Evolutionary conservation across 2,888 invertebrate genomes (phyloP), one percentile per base, ranked within the genome.

Genomic region (Monoplex corrugatus): DNA sequence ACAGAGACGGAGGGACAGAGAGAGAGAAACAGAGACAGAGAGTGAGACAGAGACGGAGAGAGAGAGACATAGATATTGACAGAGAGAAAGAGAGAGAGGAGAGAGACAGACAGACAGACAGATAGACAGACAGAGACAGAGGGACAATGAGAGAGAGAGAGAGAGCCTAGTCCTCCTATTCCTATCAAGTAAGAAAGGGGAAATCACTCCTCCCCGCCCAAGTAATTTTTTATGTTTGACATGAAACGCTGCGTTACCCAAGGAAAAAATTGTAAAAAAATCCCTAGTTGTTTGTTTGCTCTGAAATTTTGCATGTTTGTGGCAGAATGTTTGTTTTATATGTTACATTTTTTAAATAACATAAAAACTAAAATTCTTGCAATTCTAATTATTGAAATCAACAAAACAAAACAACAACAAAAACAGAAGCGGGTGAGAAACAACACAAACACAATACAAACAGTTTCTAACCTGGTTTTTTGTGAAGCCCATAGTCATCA

Each of bases 1-100:
- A 72, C 16, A 72, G 68, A 86, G 72, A 86, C n/a, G 72, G 86
- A 72, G 40, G 72, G 40, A 86, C 38, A 86, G 86, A 86, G 68
- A 68, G 86, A 72, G 72, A 86, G 68, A 72, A 72, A 86, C 40
- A 72, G 72, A 86, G 68, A 86, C 72, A 86, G 68, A 86, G 86
- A 86, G 68, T 35, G 75, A 75, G 35, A 75, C 38, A 78, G 78
- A 78, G 38, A 78, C 38, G 72, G 86, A 87, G 28, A 8, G 86
- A 19, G 38, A 10, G 57, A 57, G 57, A 57, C 19, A 57, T 16
- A 57, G 57, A 57, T 16, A 57, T 16, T 23, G 57, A 57, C 19
- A 57, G 57, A 57, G 57, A 57, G 57, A 57, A 28, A 57, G 57
- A 57, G 2, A 57, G 57, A 10, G 28, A 28, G 2, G 50, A 50